Conservation (phyloP, 1,140 invertebrate genomes). For the Panonychus citri region DNA sequence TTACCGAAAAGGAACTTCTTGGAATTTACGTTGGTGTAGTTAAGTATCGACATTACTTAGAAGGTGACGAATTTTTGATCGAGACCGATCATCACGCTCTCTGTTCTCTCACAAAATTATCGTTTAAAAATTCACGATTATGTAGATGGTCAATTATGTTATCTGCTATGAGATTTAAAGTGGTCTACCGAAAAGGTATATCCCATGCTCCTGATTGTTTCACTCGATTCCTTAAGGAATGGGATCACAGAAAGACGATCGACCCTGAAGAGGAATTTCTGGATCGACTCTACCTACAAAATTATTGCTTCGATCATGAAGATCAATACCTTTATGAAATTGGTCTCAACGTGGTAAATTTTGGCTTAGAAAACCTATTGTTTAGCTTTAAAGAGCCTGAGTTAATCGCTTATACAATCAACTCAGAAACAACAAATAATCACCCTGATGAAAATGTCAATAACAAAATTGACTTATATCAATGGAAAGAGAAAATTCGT, state of each 20-base stretch:
- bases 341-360: neutral
- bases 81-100: conserved; percentile 2
- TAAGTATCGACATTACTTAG: conserved; percentile 29
- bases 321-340: neutral
- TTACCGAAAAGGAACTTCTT: conserved; percentile 30
- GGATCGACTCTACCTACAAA: too few species aligned
- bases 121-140: neutral
- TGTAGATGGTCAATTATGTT: neutral
- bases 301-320: too few species aligned
- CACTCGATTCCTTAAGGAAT: neutral
- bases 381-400: neutral
- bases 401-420: neutral
- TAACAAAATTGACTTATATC: neutral
- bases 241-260: neutral
- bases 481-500: neutral
- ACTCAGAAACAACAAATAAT: too few species aligned
- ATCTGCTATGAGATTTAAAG: neutral
- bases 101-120: neutral
- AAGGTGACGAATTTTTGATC: conserved; percentile 16
- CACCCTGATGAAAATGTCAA: neutral
- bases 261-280: neutral
- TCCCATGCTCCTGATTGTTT: neutral
- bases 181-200: neutral
- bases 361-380: neutral
- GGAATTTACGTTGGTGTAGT: conserved; percentile 28